Conservation (phyloP, 1,140 invertebrate genomes). For the Pseudomyrmex cubaensis region DNA sequence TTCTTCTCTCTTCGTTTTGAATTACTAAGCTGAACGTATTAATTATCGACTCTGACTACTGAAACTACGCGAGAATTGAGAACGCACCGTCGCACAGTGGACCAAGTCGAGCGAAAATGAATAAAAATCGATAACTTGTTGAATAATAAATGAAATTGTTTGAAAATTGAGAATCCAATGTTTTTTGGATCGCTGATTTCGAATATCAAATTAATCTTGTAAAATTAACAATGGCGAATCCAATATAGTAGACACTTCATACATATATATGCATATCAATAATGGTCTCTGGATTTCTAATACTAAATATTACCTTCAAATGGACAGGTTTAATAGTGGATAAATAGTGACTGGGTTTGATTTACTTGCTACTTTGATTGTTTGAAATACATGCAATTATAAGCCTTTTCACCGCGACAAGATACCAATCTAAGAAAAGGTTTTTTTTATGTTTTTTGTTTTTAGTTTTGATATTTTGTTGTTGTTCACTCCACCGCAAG, state of each 20-base stretch:
- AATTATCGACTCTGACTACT: neutral
- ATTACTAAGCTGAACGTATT: neutral
- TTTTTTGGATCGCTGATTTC: too few species aligned
- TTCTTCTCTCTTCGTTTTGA: neutral
- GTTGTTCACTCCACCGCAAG: too few species aligned
- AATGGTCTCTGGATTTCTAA: too few species aligned
- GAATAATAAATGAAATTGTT: neutral
- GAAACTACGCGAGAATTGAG: neutral
- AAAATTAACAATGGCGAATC: conserved; percentile 65
- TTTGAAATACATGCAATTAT: too few species aligned
- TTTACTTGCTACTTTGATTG: too few species aligned
- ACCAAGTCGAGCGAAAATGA: conserved; percentile 19
- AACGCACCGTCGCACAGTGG: neutral
- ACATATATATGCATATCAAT: conserved; percentile 10
- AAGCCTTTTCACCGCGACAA: neutral
- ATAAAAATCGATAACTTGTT: conserved; percentile 57
- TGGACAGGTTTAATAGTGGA: too few species aligned
- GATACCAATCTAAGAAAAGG: conserved; percentile 34
- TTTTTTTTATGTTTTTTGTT: conserved; percentile 2
- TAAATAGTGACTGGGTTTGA: neutral
- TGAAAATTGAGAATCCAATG: too few species aligned
- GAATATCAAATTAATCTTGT: neutral
- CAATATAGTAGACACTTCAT: conserved; percentile 58
- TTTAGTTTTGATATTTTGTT: too few species aligned
- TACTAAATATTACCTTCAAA: too few species aligned